Conservation (phyloP, 2,888 invertebrate species). For the Gastracanthus pulcherrimus region DNA sequence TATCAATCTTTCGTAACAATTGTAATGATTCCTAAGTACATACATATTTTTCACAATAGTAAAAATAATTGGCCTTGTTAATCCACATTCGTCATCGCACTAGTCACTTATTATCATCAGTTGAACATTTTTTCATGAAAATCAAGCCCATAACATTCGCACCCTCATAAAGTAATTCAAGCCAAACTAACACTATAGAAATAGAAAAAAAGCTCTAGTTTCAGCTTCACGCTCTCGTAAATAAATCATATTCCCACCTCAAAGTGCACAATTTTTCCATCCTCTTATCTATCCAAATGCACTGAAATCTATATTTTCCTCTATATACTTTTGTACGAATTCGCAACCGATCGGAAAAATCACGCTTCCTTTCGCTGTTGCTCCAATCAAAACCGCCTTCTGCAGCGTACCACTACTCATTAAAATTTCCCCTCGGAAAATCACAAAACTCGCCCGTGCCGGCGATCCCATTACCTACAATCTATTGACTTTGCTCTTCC, state of each 20-base stretch:
- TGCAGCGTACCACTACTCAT: too few relatives aligned
- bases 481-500: conserved; percentile 39
- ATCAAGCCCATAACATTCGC: neutral
- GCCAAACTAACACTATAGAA: too few relatives aligned
- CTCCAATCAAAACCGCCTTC: too few relatives aligned
- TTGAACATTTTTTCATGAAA: neutral
- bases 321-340: neutral
- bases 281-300: neutral
- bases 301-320: neutral
- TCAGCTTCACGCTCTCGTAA: neutral
- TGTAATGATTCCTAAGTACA: neutral
- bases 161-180: neutral
- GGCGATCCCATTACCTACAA: neutral
- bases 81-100: neutral
- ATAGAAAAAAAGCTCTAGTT: neutral
- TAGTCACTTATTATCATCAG: neutral
- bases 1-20: neutral
- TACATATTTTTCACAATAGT: neutral
- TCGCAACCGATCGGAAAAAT: neutral
- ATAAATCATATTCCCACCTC: neutral
- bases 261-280: neutral
- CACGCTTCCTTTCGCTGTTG: neutral
- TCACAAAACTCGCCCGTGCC: neutral
- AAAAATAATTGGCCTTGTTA: neutral
- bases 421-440: neutral